A percentile compares a stretch with the other conserved stretches of the same genome.
Evolutionary conservation across 2,888 invertebrate species (phyloP).

Genomic region (Epistrophella euchroma): DNA sequence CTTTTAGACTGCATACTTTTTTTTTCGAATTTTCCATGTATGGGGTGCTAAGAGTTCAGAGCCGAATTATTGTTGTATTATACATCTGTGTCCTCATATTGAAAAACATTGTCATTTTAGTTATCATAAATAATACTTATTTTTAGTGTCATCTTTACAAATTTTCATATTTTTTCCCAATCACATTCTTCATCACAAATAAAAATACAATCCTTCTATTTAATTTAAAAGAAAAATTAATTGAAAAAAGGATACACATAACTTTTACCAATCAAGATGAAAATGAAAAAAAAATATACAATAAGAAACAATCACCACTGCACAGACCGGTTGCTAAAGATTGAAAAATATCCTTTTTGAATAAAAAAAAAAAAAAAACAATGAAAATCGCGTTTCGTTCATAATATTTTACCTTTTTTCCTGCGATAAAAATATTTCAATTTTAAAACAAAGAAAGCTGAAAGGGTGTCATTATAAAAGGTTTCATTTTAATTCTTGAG

Average conservation of each 20-base stretch:
- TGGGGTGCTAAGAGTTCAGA: too few species aligned
- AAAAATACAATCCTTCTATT: background rate
- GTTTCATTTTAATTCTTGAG: slow-evolving; percentile 1
- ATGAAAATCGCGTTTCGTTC: background rate
- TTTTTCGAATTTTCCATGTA: too few species aligned
- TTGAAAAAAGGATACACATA: background rate
- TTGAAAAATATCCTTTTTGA: background rate
- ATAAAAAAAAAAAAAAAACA: background rate
- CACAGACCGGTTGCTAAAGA: background rate
- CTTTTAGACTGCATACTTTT: too few species aligned
- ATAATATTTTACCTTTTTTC: background rate
- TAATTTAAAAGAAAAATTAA: background rate
- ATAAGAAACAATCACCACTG: background rate
- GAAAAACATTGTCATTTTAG: too few species aligned
- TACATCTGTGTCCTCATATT: too few species aligned
- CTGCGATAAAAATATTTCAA: slow-evolving; percentile 15
- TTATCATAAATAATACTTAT: too few species aligned
- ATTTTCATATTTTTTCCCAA: too few species aligned
- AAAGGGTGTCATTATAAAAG: background rate
- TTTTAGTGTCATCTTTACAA: too few species aligned
- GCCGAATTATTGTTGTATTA: too few species aligned
- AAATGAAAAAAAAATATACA: background rate
- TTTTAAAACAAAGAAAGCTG: slow-evolving; percentile 8
- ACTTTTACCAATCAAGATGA: background rate
- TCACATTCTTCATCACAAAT: background rate